phyloP scores from a whole-genome alignment of 2,888 invertebrate species.

The Bugula neritina region DNA sequence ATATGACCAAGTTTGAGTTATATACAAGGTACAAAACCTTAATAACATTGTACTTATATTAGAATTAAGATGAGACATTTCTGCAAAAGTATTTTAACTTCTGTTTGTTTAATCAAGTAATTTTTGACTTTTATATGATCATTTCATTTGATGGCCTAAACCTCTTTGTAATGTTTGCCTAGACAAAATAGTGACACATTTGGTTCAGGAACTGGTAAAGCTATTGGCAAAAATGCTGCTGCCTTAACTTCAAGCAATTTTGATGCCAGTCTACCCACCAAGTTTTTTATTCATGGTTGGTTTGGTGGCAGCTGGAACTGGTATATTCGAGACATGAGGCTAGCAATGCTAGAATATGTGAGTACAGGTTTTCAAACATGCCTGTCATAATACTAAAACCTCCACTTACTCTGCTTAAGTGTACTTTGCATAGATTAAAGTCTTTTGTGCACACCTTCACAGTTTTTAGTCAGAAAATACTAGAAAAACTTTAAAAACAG shows the following conservation, averaged over 20 bases:
- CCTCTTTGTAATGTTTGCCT: neutral
- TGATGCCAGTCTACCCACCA: slow-evolving; percentile 19
- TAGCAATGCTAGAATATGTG: slow-evolving; percentile 25
- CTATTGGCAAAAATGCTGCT: slow-evolving; percentile 4
- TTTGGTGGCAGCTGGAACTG: slow-evolving; percentile 23
- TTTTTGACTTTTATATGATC: too few relatives aligned
- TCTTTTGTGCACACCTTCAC: too few relatives aligned
- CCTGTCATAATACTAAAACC: too few relatives aligned
- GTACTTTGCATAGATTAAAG: too few relatives aligned
- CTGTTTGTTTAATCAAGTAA: too few relatives aligned
- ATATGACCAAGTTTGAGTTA: slow-evolving; percentile 23
- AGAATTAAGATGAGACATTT: neutral
- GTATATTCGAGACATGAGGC: slow-evolving; percentile 27
- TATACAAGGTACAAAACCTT: slow-evolving; percentile 11
- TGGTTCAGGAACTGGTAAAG: slow-evolving; percentile 23
- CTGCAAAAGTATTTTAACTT: too few relatives aligned
- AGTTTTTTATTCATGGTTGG: slow-evolving; percentile 28
- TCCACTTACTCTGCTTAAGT: too few relatives aligned
- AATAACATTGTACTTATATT: neutral
- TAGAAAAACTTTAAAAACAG: too few relatives aligned
- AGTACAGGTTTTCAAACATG: too few relatives aligned
- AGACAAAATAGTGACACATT: slow-evolving; percentile 22
- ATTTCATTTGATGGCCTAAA: too few relatives aligned
- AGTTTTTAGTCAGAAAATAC: too few relatives aligned
- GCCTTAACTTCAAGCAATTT: slow-evolving; percentile 17